Percentiles rank a stretch among this genome's conserved stretches.
Conservation (phyloP, 1,140 invertebrate genomes). For the Calycopis cecrops region DNA sequence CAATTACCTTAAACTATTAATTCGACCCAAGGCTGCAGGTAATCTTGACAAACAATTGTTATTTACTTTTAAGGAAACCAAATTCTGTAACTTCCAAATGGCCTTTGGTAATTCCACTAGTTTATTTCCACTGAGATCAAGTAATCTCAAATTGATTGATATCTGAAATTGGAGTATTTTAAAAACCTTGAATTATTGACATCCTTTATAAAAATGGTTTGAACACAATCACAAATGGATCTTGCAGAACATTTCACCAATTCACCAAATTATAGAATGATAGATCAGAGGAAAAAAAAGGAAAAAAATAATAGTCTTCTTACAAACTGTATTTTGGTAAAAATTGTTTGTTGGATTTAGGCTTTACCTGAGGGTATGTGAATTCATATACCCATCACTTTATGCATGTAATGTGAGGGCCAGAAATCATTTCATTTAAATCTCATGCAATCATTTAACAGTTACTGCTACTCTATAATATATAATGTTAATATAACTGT, state of each 20-base stretch:
- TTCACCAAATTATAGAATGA: too few relatives aligned
- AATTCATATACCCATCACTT: too few relatives aligned
- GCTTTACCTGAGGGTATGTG: too few relatives aligned
- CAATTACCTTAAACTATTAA: conserved; percentile 55
- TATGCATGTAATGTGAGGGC: too few relatives aligned
- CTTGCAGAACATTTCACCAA: too few relatives aligned
- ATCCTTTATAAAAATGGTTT: too few relatives aligned
- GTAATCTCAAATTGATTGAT: conserved; percentile 68
- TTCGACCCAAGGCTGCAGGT: conserved; percentile 66
- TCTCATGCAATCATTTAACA: too few relatives aligned
- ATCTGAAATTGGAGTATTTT: conserved; percentile 48
- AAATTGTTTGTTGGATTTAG: too few relatives aligned
- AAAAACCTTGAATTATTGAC: background rate
- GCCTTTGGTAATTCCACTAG: conserved; percentile 76
- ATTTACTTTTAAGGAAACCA: conserved; percentile 75
- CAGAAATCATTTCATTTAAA: too few relatives aligned
- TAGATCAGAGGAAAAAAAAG: background rate
- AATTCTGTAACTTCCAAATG: conserved; percentile 76
- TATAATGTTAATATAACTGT: background rate
- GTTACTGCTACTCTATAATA: too few relatives aligned
- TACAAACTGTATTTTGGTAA: too few relatives aligned
- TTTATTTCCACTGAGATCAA: conserved; percentile 80
- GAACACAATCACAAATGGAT: too few relatives aligned
- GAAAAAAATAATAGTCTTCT: conserved; percentile 7
- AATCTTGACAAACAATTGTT: conserved; percentile 66